Conservation (phyloP, 2,888 invertebrate species). For the Toxonevra muliebris region DNA sequence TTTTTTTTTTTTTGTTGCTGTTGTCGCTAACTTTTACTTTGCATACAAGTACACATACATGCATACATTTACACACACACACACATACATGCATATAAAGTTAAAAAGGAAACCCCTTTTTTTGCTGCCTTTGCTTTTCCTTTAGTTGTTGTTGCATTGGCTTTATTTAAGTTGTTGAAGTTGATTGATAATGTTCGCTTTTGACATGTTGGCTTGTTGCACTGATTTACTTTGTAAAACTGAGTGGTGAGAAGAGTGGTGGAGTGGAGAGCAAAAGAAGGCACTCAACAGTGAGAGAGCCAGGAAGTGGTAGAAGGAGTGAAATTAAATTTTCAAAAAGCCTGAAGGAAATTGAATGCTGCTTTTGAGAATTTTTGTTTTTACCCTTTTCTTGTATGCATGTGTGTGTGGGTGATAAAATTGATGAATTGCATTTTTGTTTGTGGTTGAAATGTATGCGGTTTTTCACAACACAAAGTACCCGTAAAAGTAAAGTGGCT, state of each 20-base stretch:
- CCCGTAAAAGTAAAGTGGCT: too few species aligned
- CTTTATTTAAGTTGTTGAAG: slow-evolving; percentile 24
- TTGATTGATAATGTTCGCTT: slow-evolving; percentile 40
- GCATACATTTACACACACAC: neutral
- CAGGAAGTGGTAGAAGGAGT: neutral
- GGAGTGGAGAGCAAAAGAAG: neutral
- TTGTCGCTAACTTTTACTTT: slow-evolving; percentile 2
- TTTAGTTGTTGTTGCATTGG: slow-evolving; percentile 1
- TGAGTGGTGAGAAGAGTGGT: neutral
- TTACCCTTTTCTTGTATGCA: neutral
- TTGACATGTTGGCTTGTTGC: slow-evolving; percentile 32
- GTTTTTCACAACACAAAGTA: too few species aligned
- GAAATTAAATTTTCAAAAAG: neutral
- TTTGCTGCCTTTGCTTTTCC: neutral
- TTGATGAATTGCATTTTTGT: slow-evolving; percentile 31
- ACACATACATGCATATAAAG: neutral
- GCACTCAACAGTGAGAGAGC: neutral
- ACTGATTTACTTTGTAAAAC: slow-evolving; percentile 24
- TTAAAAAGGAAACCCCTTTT: slow-evolving; percentile 12
- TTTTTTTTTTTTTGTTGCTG: slow-evolving; percentile 11
- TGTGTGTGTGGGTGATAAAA: slow-evolving; percentile 11
- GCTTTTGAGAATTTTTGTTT: too few species aligned
- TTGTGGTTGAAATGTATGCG: slow-evolving; percentile 6
- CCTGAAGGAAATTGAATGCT: neutral
- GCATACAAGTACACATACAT: slow-evolving; percentile 6